A percentile compares a stretch with the other conserved stretches of the same genome.
phyloP scores from a whole-genome alignment of 2,797 vertebrate species.

The Mormyrops boulengeri region DNA sequence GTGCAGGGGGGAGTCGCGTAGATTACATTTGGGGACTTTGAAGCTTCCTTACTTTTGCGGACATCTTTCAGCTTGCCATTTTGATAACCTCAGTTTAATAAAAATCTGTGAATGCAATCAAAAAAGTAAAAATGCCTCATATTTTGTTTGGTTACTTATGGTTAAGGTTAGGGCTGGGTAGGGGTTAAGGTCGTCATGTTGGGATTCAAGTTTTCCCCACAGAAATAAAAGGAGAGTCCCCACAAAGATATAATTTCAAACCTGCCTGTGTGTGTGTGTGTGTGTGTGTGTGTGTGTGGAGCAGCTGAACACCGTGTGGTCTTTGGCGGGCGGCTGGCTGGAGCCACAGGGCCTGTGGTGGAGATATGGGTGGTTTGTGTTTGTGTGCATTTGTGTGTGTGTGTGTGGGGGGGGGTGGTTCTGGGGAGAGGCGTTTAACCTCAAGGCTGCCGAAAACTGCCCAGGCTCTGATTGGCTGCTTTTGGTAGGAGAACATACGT shows the following conservation, averaged over 20 bases:
- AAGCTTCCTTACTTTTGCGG: not conserved
- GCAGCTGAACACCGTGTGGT: not conserved
- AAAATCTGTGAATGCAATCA: not conserved
- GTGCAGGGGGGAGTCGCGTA: too few relatives aligned
- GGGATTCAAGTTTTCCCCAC: not conserved
- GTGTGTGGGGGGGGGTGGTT: constrained; percentile 25
- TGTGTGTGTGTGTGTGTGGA: not conserved
- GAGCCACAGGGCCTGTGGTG: not conserved
- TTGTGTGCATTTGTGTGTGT: constrained; percentile 17
- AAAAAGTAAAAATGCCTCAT: not conserved
- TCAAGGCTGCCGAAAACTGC: constrained; percentile 25
- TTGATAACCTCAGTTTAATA: not conserved
- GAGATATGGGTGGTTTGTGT: not conserved
- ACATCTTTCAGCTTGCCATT: not conserved
- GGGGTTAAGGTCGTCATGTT: not conserved
- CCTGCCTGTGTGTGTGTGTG: not conserved
- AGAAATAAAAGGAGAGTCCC: not conserved
- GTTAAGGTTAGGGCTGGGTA: not conserved
- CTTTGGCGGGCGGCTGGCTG: not conserved
- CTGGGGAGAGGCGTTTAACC: constrained; percentile 28
- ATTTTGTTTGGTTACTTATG: not conserved
- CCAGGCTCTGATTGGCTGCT: not conserved
- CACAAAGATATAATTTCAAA: not conserved
- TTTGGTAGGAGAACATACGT: constrained; percentile 35
- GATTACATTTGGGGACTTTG: too few relatives aligned